These are phyloP conservation scores for Pan troglodytes DNA, from an alignment of 2,113 vertebrate genomes.

Conservation along the genomic window NHGRI_mPanTro3-v2.1_pri NC_072411.2:104508001-104508500, in stretches of 20 bases:
- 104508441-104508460: too few species aligned
- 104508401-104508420: too few species aligned
- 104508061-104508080: not conserved
- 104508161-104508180: not conserved
- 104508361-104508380: too few species aligned
- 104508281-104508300: not conserved
- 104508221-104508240: not conserved
- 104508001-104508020: not conserved
- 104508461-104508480: too few species aligned
- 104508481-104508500: too few species aligned
- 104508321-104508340: not conserved
- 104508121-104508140: not conserved
- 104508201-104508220: not conserved
- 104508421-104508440: too few species aligned
- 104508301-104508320: not conserved
- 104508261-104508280: too few species aligned
- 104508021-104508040: not conserved
- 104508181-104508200: not conserved
- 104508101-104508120: not conserved
- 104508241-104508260: too few species aligned
- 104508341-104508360: not conserved
- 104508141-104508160: not conserved
- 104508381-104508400: too few species aligned
- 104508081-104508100: not conserved
- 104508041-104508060: not conserved